Base-by-base conservation (phyloP, 2,888 invertebrate genomes). In the Mythimna vitellina region DNA sequence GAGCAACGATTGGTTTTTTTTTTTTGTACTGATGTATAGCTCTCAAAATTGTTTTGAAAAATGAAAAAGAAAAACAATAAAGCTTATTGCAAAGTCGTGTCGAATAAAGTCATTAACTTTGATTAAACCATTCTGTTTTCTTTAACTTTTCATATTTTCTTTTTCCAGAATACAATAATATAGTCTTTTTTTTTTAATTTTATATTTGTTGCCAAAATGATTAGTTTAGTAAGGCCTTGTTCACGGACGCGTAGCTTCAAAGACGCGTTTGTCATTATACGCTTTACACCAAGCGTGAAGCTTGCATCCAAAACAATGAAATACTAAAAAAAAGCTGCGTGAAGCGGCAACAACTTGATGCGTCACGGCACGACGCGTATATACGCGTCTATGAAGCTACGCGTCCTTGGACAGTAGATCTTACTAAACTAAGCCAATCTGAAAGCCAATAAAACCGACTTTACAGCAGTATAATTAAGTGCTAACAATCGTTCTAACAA, bases 401-500 rank as follows among this genome's bases (percentile, higher is more conserved):
- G 35, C 35, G 35, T 35, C 35, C 35, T 1, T 1, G 35, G 35
- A 35, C 0, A 35, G 35, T 9, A 35, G 9, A 0, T 9, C 35
- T 35, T 9, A 60, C 42, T 10, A 4, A 38, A 20, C 54, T 3
- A 49, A 38, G 74, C 54, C 61, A 71, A 65, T 65, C 25, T 25
- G 1, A 66, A n/a, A 62, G 9, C 7, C 51, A 61, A 68, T 65
- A 79, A 67, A 61, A 53, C 46, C 42, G 10, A 38, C 46, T 68
- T 51, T 49, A 54, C 65, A 69, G 65, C 75, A 73, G 35, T 49
- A 22, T 57, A 73, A 70, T 58, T 67, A 69, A 71, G 73, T 63
- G 70, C 54, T 64, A 67, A 73, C 72, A 79, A 78, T 73, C 65
- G 75, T 76, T 64, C 53, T 70, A 85, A 77, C 73, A 65, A 76